Evolutionary conservation across 1,140 invertebrate species (phyloP).

Genomic region (Heliconius congener): DNA sequence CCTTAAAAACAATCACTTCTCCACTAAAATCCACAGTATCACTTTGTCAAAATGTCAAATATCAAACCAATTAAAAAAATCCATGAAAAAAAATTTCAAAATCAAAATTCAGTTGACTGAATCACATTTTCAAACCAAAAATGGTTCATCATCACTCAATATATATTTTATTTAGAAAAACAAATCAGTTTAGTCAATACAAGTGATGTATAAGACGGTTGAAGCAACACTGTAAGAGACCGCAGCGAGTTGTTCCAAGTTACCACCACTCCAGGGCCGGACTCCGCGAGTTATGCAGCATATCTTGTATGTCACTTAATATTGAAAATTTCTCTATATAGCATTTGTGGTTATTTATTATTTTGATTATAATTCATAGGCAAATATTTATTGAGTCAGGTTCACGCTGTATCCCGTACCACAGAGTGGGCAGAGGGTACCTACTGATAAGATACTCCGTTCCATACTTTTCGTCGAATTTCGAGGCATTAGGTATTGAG

Average conservation of each 20-base stretch:
- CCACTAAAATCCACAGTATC: conserved; percentile 43
- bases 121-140: conserved; percentile 75
- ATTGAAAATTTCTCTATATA: neutral
- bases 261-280: conserved; percentile 4
- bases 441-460: neutral
- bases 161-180: conserved; percentile 5
- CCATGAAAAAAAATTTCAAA: conserved; percentile 31
- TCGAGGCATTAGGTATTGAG: neutral
- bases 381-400: neutral
- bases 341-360: neutral
- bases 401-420: too few species aligned
- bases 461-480: neutral
- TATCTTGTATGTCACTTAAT: neutral
- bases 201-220: conserved; percentile 11
- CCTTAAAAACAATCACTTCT: conserved; percentile 17
- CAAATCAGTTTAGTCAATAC: neutral
- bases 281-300: neutral
- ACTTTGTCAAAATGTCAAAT: neutral
- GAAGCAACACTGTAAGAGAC: conserved; percentile 7
- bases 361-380: neutral
- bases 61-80: conserved; percentile 48
- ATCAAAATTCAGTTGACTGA: conserved; percentile 51
- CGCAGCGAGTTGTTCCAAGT: neutral
- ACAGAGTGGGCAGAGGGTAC: neutral
- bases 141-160: conserved; percentile 67